phyloP scores from a whole-genome alignment of 1,140 invertebrate genomes.

The Bombyx mandarina region DNA sequence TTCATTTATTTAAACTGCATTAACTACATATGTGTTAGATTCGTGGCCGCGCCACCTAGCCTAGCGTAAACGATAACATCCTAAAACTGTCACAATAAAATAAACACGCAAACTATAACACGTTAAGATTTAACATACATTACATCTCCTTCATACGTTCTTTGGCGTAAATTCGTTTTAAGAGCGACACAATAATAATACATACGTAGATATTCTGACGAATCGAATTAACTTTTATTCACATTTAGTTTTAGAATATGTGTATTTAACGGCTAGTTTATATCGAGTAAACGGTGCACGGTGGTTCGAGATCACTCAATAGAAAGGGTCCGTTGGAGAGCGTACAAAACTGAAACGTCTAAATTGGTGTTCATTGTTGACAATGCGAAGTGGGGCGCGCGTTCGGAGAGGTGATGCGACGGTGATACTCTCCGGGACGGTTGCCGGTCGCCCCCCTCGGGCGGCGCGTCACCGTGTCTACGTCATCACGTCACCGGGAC shows the following conservation, averaged over 20 bases:
- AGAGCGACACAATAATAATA: slow-evolving; percentile 41
- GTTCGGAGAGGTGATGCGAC: slow-evolving; percentile 51
- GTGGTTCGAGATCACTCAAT: slow-evolving; percentile 47
- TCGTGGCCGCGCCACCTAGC: slow-evolving; percentile 54
- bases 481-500: too few species aligned
- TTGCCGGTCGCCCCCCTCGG: slow-evolving; percentile 37
- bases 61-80: slow-evolving; percentile 59
- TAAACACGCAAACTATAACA: slow-evolving; percentile 59
- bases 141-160: slow-evolving; percentile 17
- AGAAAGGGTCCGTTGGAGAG: slow-evolving; percentile 2
- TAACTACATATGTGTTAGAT: slow-evolving; percentile 46
- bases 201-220: slow-evolving; percentile 50
- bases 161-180: slow-evolving; percentile 61
- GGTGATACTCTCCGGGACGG: slow-evolving; percentile 53
- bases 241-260: slow-evolving; percentile 66
- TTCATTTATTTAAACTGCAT: slow-evolving; percentile 40
- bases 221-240: slow-evolving; percentile 66
- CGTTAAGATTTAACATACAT: slow-evolving; percentile 32
- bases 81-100: slow-evolving; percentile 63
- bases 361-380: not conserved
- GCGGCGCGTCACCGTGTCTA: not conserved
- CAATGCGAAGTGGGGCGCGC: slow-evolving; percentile 35
- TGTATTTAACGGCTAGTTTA: slow-evolving; percentile 52
- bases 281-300: slow-evolving; percentile 52
- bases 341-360: not conserved